phyloP scores from a whole-genome alignment of 2,797 vertebrate genomes.

The Labroides dimidiatus region DNA sequence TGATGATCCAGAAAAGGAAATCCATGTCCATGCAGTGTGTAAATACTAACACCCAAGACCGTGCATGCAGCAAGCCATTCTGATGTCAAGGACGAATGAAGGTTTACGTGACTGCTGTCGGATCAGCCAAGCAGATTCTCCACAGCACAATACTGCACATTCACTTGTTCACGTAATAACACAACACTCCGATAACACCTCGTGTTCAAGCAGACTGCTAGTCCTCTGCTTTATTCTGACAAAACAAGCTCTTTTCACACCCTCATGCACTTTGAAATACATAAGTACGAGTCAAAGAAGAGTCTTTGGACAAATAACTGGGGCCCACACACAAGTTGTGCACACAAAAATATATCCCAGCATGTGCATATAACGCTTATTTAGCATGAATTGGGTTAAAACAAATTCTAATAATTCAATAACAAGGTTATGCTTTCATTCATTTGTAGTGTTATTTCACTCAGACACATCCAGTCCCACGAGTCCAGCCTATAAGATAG shows the following conservation, averaged over 20 bases:
- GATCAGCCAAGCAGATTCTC: constrained; percentile 2
- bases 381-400: too few species aligned
- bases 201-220: not conserved
- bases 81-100: constrained; percentile 45
- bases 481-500: too few species aligned
- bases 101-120: constrained; percentile 30
- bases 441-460: too few species aligned
- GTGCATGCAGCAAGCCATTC: constrained; percentile 6
- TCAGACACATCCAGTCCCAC: too few species aligned
- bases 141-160: constrained; percentile 21
- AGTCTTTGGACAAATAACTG: not conserved
- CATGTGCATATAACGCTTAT: too few species aligned
- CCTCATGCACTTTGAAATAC: constrained; percentile 1
- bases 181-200: constrained; percentile 9
- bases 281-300: not conserved
- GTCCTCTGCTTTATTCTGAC: not conserved
- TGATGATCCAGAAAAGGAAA: constrained; percentile 38
- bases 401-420: too few species aligned
- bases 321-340: too few species aligned
- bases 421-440: too few species aligned
- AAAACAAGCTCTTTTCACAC: not conserved
- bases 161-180: constrained; percentile 10
- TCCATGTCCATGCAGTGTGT: constrained; percentile 36
- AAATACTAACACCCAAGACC: constrained; percentile 45
- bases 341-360: too few species aligned